Base-by-base conservation (phyloP, 2,888 invertebrate genomes). In the Nycteola revayana region DNA sequence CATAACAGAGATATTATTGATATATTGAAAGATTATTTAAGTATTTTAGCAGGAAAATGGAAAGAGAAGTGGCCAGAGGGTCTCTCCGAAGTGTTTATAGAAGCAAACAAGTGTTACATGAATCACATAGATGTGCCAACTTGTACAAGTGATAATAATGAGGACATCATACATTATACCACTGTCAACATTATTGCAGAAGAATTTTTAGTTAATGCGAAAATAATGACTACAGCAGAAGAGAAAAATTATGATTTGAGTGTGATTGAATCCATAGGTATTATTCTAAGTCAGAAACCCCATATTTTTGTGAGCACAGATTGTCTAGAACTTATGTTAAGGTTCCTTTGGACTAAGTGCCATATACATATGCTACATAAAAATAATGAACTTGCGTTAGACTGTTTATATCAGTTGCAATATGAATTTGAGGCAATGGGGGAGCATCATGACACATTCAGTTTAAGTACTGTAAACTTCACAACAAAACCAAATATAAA, bases 31-130 rank as follows among this genome's bases (percentile, higher is more conserved):
- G 91, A 91, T 32, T 92, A 89, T 62, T 85, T 93, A 0, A 77
- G 79, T 54, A 81, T 89, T 49, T 70, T 94, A 31, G 82, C 91
- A 5, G 76, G 75, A 3, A 90, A 93, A 53, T 94, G 93, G 92
- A 84, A 84, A 51, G 60, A 85, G 5, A 89, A 90, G 42, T 95
- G 94, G 94, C 93, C 94, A 0, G 75, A 87, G 38, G 89, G 87
- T 26, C 77, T 94, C 17, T 60, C 88, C 0, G 77, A 88, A 7
- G 60, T 91, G 26, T 95, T 91, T 71, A 73, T 93, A 39, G 85
- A 91, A 66, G 87, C 91, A 3, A 94, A 93, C 56, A 79, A 88
- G 49, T 91, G 87, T 46, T 90, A 90, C 39, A 86, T 76, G 42
- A 83, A 72, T 39, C 85, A 86, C 46, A 73, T 84, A 54, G 85